A percentile compares a stretch with the other conserved stretches of the same genome.
Evolutionary conservation across 30 jellyfish, hydroid and myxozoan species (phyloP).

Genomic region (Aurelia aurita complex sp. Pacific): DNA sequence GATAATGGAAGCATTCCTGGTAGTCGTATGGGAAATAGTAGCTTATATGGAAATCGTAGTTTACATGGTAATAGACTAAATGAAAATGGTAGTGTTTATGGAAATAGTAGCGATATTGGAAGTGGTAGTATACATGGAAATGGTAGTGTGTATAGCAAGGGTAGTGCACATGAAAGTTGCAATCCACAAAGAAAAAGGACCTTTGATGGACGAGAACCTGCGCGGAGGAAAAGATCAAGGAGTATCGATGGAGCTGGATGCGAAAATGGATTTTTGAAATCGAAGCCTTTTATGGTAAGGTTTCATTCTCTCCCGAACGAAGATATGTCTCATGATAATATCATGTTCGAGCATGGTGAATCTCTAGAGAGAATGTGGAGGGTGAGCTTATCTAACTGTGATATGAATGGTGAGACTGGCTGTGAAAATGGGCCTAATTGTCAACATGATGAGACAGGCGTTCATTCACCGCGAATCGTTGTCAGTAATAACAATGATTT

Average conservation of each 20-base stretch:
- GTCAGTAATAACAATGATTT: neutral
- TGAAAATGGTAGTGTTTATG: neutral
- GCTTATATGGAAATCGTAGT: no score
- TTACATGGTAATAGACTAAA: neutral
- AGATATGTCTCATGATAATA: neutral
- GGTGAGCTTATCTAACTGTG: neutral
- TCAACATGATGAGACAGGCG: neutral
- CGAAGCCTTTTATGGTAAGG: conserved; percentile 6
- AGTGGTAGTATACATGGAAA: neutral
- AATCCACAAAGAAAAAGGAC: neutral
- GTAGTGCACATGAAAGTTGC: no score
- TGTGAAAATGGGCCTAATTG: neutral
- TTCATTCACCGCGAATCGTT: neutral
- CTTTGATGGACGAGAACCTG: neutral
- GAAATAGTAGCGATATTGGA: neutral
- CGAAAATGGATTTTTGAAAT: neutral
- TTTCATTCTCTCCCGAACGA: conserved; percentile 44
- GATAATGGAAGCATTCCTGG: neutral
- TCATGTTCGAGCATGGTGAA: neutral
- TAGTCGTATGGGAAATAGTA: no score
- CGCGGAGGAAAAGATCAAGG: conserved; percentile 24
- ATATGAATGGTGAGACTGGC: neutral
- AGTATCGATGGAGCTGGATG: conserved; percentile 17
- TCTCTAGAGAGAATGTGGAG: neutral
- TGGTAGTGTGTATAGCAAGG: neutral